Evolutionary conservation across 1,140 invertebrate species (phyloP).

Genomic region (Trichonephila clavipes): DNA sequence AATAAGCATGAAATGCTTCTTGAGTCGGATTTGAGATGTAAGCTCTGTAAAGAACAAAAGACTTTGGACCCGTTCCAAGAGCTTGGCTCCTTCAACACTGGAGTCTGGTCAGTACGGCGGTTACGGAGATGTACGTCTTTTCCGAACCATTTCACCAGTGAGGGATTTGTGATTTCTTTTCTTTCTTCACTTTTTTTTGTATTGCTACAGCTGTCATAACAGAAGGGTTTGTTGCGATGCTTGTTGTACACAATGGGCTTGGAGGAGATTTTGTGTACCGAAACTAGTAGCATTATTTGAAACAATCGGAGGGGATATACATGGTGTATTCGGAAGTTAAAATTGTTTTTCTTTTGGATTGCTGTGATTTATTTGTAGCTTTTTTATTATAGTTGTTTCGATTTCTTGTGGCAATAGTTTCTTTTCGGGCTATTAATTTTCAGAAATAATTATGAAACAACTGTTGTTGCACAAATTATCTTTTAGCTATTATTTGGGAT

Average conservation of each 20-base stretch:
- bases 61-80: slow-evolving; percentile 41
- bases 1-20: slow-evolving; percentile 41
- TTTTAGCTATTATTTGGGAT: too few species aligned
- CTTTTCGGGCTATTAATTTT: too few species aligned
- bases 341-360: too few species aligned
- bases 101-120: slow-evolving; percentile 48
- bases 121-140: slow-evolving; percentile 51
- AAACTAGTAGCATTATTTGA: background rate
- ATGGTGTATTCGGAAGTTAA: too few species aligned
- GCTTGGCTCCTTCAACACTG: background rate
- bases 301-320: background rate
- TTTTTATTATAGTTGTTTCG: too few species aligned
- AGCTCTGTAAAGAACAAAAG: slow-evolving; percentile 67
- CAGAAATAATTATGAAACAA: too few species aligned
- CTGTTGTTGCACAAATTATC: too few species aligned
- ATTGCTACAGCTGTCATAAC: slow-evolving; percentile 12
- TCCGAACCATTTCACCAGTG: slow-evolving; percentile 64
- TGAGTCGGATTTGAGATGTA: slow-evolving; percentile 67
- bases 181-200: background rate
- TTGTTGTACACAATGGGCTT: background rate
- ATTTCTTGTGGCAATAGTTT: too few species aligned
- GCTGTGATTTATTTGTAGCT: too few species aligned
- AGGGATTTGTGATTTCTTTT: slow-evolving; percentile 45
- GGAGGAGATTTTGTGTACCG: background rate
- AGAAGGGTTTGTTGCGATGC: background rate